These are phyloP conservation scores for Chrysogorgia sp. DNA, from an alignment of 92 coral and sea anemone species.

Conservation along the genomic window DNA sequence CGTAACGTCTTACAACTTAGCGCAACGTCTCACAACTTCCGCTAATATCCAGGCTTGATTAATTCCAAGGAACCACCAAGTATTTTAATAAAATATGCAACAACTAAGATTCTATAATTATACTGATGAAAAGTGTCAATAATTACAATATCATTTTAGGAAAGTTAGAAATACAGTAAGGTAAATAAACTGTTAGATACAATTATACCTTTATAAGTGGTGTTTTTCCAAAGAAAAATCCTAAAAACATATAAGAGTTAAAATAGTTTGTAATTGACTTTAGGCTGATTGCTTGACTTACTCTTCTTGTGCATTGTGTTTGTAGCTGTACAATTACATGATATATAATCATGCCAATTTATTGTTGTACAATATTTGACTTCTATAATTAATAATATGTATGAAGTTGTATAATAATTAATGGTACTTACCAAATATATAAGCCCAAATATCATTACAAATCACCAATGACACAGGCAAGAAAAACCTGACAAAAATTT, in stretches of 20 bases:
- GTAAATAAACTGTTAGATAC: not conserved
- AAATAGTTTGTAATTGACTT: not conserved
- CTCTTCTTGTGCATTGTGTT: too few species aligned
- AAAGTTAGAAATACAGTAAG: not conserved
- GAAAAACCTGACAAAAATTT: constrained; percentile 77
- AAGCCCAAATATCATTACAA: constrained; percentile 97
- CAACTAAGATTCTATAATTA: too few species aligned
- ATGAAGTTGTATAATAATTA: not conserved
- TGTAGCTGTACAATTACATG: too few species aligned
- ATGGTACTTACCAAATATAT: constrained; percentile 81
- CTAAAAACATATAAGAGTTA: constrained; percentile 34
- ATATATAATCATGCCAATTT: too few species aligned
- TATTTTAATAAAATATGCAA: too few species aligned
- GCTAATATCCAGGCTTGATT: not conserved
- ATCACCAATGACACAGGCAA: constrained; percentile 92
- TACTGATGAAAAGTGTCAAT: too few species aligned
- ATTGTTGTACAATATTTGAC: not conserved
- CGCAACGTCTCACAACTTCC: too few species aligned
- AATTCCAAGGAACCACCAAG: too few species aligned
- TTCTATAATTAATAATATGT: not conserved
- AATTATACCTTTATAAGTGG: constrained; percentile 88
- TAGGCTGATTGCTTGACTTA: too few species aligned
- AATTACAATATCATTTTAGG: too few species aligned
- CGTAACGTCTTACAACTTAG: too few species aligned
- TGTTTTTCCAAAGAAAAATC: constrained; percentile 95